phyloP scores from a whole-genome alignment of 2,888 invertebrate genomes.

The Andrena hattorfiana region DNA sequence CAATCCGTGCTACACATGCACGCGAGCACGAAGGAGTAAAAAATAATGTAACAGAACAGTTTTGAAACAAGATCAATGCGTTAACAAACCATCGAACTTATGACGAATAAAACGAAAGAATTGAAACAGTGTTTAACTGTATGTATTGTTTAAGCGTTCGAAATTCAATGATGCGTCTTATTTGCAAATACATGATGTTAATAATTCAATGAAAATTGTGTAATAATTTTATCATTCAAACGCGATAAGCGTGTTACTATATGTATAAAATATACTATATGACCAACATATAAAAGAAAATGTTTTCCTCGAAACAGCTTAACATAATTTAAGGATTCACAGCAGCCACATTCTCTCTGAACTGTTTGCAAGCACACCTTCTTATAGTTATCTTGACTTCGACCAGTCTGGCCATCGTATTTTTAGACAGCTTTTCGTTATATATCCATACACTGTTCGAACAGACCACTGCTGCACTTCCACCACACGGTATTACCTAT shows the following conservation, averaged over 20 bases:
- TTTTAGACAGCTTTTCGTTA: background rate
- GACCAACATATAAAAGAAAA: background rate
- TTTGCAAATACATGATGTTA: slow-evolving; percentile 71
- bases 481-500: background rate
- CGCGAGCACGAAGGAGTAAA: background rate
- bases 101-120: slow-evolving; percentile 1
- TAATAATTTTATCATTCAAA: slow-evolving; percentile 53
- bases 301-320: background rate
- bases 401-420: too few species aligned
- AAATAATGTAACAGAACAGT: slow-evolving; percentile 30
- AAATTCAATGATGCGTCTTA: slow-evolving; percentile 67
- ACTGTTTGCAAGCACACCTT: background rate
- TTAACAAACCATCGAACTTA: slow-evolving; percentile 20
- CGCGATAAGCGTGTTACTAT: background rate
- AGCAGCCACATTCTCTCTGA: background rate
- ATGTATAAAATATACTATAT: background rate
- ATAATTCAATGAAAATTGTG: slow-evolving; percentile 49
- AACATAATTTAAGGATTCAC: background rate
- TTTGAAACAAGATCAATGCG: background rate
- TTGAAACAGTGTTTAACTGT: too few species aligned
- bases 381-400: background rate
- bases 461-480: background rate
- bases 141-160: slow-evolving; percentile 58
- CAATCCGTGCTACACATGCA: background rate
- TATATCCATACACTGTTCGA: background rate